Conservation (phyloP, 2,113 vertebrate species). For the Azemiops feae region DNA sequence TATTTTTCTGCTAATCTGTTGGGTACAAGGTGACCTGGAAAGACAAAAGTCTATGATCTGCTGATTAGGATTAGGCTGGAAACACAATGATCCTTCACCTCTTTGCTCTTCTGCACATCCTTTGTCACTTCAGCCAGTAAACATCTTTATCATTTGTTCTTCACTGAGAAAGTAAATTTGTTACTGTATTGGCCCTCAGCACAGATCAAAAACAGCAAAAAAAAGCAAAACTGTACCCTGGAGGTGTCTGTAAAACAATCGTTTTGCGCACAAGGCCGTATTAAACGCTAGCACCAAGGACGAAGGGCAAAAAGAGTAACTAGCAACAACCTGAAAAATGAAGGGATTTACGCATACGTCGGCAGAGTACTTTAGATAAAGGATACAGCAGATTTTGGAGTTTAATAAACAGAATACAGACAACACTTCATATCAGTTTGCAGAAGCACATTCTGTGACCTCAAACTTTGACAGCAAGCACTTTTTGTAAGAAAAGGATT, state of each 20-base stretch:
- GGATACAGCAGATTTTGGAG: neutral
- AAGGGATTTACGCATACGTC: fast-evolving
- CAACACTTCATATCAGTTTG: neutral
- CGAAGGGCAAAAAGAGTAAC: neutral
- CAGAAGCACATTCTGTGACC: neutral
- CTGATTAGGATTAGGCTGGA: conserved; percentile 13
- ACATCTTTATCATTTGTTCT: conserved; percentile 14
- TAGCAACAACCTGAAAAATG: neutral
- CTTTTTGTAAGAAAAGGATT: neutral
- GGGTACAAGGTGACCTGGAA: conserved; percentile 11
- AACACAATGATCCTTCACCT: conserved; percentile 19
- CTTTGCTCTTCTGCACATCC: neutral
- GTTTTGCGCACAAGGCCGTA: neutral
- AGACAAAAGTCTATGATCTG: conserved; percentile 9
- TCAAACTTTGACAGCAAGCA: fast-evolving
- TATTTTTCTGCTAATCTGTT: neutral
- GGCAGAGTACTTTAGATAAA: fast-evolving
- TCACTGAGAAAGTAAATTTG: conserved; percentile 14
- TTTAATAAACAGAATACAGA: conserved; percentile 19
- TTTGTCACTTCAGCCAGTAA: conserved; percentile 15
- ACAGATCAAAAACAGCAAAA: neutral
- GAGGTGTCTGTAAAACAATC: neutral
- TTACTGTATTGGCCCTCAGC: neutral
- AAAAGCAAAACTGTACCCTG: neutral
- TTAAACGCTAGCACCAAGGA: neutral